These are phyloP conservation scores for Watsonalla binaria DNA, from an alignment of 2,888 invertebrate species.

Conservation along the genomic window DNA sequence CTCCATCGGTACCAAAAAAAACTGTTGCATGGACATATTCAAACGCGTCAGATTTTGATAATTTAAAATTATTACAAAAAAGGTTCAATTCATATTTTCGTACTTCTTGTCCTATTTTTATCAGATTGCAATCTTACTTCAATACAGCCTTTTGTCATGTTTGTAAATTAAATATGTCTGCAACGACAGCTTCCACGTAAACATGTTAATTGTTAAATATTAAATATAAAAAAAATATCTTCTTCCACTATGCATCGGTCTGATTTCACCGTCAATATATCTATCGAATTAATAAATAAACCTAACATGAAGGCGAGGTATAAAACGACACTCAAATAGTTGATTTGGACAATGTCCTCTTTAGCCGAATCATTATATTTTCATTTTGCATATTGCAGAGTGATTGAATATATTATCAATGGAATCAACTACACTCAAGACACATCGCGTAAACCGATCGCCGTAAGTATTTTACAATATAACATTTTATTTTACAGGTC, in stretches of 20 bases:
- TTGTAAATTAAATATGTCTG: no score
- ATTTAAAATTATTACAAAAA: no score
- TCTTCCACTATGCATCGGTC: constrained; percentile 21
- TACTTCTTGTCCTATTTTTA: no score
- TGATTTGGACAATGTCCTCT: no score
- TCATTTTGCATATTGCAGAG: constrained; percentile 41
- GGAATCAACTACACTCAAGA: constrained; percentile 19
- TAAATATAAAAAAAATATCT: not conserved
- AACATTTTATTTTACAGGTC: constrained; percentile 32
- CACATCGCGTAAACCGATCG: constrained; percentile 8
- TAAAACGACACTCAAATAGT: not conserved
- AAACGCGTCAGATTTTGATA: no score
- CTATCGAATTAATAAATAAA: constrained; percentile 26
- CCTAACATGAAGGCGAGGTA: constrained; percentile 22
- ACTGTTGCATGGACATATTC: no score
- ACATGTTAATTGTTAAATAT: no score
- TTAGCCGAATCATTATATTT: not conserved
- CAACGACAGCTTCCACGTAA: no score
- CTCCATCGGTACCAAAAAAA: no score
- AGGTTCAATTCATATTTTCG: no score
- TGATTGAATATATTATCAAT: constrained; percentile 38
- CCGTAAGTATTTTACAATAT: constrained; percentile 43
- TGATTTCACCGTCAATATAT: constrained; percentile 32
- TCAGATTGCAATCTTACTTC: no score
- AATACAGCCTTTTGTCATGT: no score